Base-by-base conservation (phyloP, 2,888 invertebrate species). In the Cataglyphis cursor region DNA sequence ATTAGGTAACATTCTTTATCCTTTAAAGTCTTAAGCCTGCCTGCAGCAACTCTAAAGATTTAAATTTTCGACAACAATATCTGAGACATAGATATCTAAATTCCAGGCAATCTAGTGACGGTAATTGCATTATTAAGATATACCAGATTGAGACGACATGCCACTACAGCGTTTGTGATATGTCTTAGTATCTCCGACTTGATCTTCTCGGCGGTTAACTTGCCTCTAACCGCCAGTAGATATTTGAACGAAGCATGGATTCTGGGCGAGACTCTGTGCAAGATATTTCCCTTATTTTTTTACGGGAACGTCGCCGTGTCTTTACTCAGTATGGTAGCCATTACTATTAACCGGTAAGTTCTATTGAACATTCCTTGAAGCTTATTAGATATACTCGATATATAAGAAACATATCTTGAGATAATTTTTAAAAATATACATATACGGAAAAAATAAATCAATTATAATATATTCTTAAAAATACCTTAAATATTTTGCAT, bases 291-390 rank as follows among this genome's bases (percentile, higher is more conserved):
- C 0, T 97, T 98, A 89, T 96, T 98, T 90, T 98, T 98, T 95
- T 98, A 98, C 93, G 98, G 98, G 83, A 98, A 98, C 94, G 98
- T 98, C 74, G 98, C 98, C 0, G 98, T 98, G 4, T 98, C 98
- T 0, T 95, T 98, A 54, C 96, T 98, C 86, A 98, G 98, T 92
- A 98, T 98, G 97, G 98, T 98, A 74, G 98, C 98, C 88, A 98
- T 98, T 88, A 98, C 98, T 44, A 95, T 98, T 83, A 98, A 98
- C 95, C 97, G 98, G 98, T 98, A 93, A 95, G 95, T 54, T 62
- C 28, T 12, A 51, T 44, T 44, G 44, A n/a, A 31, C 35, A 51
- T 41, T 18, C 8, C 38, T 41, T 12, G 4, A 12, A 28, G n/a
- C 10, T 21, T 21, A 28, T 28, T 28, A 28, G 2, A 28, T 28